Evolutionary conservation across 2,113 vertebrate species (phyloP).

Genomic region (Progne subis): DNA sequence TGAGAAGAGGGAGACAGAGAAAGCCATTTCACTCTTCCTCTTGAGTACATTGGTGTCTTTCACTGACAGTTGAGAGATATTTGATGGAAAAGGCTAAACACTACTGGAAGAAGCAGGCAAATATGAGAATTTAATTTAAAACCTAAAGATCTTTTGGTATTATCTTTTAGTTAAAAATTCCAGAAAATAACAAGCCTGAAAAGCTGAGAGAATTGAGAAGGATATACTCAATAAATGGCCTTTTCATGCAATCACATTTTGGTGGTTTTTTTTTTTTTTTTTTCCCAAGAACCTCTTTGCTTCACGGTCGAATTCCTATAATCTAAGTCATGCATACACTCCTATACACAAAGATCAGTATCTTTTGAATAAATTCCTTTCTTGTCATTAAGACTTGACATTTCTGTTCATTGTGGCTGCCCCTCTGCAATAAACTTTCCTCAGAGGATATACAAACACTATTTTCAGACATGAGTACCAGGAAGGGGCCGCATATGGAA

Average conservation of each 20-base stretch:
- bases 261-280: background rate
- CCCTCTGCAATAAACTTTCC: constrained; percentile 47
- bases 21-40: background rate
- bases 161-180: constrained; percentile 44
- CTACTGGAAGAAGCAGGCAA: background rate
- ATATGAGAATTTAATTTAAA: background rate
- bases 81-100: background rate
- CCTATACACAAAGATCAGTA: constrained; percentile 21
- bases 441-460: constrained; percentile 41
- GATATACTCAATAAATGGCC: background rate
- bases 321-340: background rate
- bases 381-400: constrained; percentile 63
- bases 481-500: background rate
- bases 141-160: background rate
- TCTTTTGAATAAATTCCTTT: constrained; percentile 52
- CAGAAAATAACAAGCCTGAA: background rate
- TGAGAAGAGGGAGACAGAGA: background rate
- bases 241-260: constrained; percentile 7
- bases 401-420: constrained; percentile 36
- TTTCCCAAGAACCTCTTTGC: background rate
- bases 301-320: constrained; percentile 31
- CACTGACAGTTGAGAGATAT: background rate
- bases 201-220: background rate
- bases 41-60: background rate
- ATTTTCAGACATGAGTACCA: background rate